These are phyloP conservation scores for Sylvilagus bachmani DNA, from an alignment of 2,113 vertebrate genomes.

Conservation along the genomic window DNA sequence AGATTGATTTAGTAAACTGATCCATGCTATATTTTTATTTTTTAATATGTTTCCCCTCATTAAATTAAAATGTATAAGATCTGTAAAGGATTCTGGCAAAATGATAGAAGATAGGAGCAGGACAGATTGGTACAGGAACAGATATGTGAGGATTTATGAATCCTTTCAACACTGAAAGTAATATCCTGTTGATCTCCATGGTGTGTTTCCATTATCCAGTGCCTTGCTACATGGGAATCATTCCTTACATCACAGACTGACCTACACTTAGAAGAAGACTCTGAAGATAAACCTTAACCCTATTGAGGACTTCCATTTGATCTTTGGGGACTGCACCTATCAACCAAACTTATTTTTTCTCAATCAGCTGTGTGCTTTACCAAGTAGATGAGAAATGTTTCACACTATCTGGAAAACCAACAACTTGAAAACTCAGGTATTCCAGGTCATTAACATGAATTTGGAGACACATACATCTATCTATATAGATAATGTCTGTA, in stretches of 20 bases:
- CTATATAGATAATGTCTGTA: not conserved
- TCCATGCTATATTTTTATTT: not conserved
- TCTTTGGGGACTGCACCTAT: constrained; percentile 69
- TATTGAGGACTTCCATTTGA: constrained; percentile 16
- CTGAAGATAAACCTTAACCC: constrained; percentile 87
- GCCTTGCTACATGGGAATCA: constrained; percentile 97
- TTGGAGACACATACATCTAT: constrained; percentile 74
- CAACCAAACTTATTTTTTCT: constrained; percentile 87
- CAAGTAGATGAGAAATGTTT: constrained; percentile 67
- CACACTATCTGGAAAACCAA: constrained; percentile 80
- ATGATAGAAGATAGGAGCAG: not conserved
- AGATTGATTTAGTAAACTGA: not conserved
- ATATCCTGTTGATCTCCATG: constrained; percentile 16
- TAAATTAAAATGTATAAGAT: constrained; percentile 28
- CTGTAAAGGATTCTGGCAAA: not conserved
- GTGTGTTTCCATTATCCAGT: constrained; percentile 88
- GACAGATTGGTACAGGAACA: not conserved
- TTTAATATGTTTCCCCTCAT: not conserved
- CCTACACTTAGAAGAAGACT: constrained; percentile 83
- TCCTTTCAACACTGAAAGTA: constrained; percentile 25
- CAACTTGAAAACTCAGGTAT: constrained; percentile 86
- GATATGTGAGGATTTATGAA: not conserved
- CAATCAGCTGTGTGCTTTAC: constrained; percentile 73
- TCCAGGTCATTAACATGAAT: constrained; percentile 80
- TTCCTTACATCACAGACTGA: constrained; percentile 94